phyloP scores from a whole-genome alignment of 2,888 invertebrate species.

The Meteorus colon region DNA sequence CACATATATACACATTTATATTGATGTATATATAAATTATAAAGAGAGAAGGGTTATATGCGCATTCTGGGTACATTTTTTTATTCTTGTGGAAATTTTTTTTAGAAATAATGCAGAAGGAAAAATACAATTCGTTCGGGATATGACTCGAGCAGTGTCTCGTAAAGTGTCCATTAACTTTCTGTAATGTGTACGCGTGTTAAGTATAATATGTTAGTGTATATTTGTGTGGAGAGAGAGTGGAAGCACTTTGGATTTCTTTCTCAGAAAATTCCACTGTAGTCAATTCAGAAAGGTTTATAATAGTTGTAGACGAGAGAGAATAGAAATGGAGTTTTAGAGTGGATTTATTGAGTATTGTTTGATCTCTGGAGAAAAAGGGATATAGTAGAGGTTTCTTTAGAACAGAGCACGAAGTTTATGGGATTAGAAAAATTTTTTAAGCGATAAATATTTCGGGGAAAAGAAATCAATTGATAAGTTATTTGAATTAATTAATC shows the following conservation, averaged over 20 bases:
- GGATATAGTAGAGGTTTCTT: no score
- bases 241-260: not conserved
- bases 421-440: no score
- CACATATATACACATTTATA: not conserved
- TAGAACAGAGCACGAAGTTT: no score
- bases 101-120: not conserved
- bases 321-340: no score
- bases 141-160: conserved; percentile 10
- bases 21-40: not conserved
- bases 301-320: conserved; percentile 11
- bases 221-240: conserved; percentile 9
- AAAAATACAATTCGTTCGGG: conserved; percentile 14
- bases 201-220: not conserved
- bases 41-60: not conserved
- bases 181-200: conserved; percentile 27
- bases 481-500: no score
- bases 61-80: not conserved
- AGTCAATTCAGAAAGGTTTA: not conserved
- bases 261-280: not conserved
- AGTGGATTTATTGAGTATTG: no score
- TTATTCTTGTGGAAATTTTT: not conserved
- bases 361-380: no score
- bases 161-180: conserved; percentile 18
- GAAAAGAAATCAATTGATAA: no score
- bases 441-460: no score